Evolutionary conservation across 1,140 invertebrate genomes (phyloP).

Genomic region (Metopolophium dirhodum): DNA sequence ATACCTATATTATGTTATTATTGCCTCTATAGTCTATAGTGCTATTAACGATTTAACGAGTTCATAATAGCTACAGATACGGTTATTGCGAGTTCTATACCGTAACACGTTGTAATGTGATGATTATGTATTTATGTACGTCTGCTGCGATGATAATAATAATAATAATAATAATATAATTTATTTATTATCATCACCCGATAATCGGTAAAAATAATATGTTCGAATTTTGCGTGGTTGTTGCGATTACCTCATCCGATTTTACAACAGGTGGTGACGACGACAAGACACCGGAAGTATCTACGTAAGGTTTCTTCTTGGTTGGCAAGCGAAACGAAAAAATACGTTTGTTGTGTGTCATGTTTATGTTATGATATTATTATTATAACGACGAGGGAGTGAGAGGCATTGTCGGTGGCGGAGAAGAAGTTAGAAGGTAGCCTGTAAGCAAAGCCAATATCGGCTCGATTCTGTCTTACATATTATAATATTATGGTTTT

Average conservation of each 20-base stretch:
- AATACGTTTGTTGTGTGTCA: background rate
- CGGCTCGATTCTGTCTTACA: background rate
- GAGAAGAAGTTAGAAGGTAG: background rate
- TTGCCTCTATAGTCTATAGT: background rate
- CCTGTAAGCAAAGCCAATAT: background rate
- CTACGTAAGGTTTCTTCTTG: background rate
- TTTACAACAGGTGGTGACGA: background rate
- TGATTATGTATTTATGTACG: constrained; percentile 8
- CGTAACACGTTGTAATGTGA: background rate
- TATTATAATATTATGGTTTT: background rate
- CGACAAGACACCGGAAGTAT: background rate
- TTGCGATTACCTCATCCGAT: background rate
- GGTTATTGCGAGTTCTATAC: background rate
- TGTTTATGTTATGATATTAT: background rate
- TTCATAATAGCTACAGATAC: background rate
- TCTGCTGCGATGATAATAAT: background rate
- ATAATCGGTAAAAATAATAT: background rate
- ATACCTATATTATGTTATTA: background rate
- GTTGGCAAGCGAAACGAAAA: background rate
- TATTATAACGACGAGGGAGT: background rate
- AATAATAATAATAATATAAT: background rate
- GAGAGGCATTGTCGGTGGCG: background rate
- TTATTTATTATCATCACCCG: background rate
- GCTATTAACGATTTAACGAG: background rate
- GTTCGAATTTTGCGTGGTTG: background rate